Conservation (phyloP, 1,140 invertebrate species). For the Heliconius hewitsoni region DNA sequence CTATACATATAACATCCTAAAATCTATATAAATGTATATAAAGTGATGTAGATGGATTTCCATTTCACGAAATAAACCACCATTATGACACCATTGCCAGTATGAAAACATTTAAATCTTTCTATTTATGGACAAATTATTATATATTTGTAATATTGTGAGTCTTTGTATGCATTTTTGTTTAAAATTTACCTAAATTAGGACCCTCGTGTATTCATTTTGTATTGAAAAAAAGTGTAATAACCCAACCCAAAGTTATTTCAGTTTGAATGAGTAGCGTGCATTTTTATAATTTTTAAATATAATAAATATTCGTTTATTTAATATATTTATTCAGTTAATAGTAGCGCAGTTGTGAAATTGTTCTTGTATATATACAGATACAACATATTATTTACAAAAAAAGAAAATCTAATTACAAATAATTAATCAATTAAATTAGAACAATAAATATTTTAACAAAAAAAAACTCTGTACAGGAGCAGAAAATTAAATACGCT, state of each 20-base stretch:
- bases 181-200: not conserved
- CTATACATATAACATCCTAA: too few relatives aligned
- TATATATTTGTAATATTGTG: not conserved
- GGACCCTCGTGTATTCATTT: not conserved
- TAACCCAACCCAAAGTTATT: constrained; percentile 68
- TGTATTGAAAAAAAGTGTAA: not conserved
- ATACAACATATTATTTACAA: not conserved
- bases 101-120: not conserved
- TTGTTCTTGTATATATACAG: not conserved
- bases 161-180: not conserved
- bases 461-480: constrained; percentile 77
- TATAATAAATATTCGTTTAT: too few relatives aligned
- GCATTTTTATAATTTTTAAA: not conserved
- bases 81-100: too few relatives aligned
- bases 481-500: constrained; percentile 94
- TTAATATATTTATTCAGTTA: not conserved
- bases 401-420: not conserved
- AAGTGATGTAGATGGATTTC: too few relatives aligned
- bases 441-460: not conserved
- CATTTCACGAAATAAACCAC: too few relatives aligned
- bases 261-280: not conserved
- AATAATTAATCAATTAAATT: not conserved
- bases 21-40: too few relatives aligned
- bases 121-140: not conserved
- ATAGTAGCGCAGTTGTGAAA: not conserved